phyloP scores from a whole-genome alignment of 2,113 vertebrate species.

The Gadus macrocephalus region DNA sequence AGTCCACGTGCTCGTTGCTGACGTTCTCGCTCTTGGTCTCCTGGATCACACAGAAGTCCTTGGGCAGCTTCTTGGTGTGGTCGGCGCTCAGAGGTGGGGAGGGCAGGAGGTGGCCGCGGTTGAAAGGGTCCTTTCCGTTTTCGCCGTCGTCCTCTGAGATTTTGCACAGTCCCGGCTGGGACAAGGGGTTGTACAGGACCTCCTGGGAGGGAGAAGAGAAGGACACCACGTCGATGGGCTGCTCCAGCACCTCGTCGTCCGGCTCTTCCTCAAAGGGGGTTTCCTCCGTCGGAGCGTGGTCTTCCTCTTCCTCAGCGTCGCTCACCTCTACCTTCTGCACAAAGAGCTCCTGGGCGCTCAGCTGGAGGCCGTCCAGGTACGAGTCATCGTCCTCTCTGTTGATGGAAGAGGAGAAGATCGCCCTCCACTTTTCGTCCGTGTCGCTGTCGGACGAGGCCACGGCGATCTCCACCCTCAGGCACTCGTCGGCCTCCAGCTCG shows the following conservation, averaged over 20 bases:
- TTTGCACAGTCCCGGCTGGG: constrained; percentile 66
- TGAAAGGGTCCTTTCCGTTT: constrained; percentile 49
- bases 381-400: constrained; percentile 78
- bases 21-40: constrained; percentile 75
- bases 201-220: constrained; percentile 51
- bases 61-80: constrained; percentile 67
- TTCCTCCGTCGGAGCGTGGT: constrained; percentile 24
- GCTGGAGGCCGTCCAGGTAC: constrained; percentile 70
- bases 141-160: constrained; percentile 72
- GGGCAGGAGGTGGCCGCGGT: constrained; percentile 40
- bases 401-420: constrained; percentile 77
- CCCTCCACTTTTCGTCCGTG: constrained; percentile 73
- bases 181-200: constrained; percentile 58
- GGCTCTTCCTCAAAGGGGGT: constrained; percentile 48
- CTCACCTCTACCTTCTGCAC: constrained; percentile 64
- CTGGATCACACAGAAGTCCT: constrained; percentile 78
- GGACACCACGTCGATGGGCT: constrained; percentile 47
- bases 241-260: constrained; percentile 58
- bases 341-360: constrained; percentile 75
- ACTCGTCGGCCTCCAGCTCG: constrained; percentile 59
- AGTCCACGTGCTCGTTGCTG: constrained; percentile 76
- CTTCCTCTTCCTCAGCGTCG: constrained; percentile 40
- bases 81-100: constrained; percentile 40
- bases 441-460: constrained; percentile 68
- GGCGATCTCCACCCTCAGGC: constrained; percentile 66